Base-by-base conservation (phyloP, 2,113 vertebrate species). In the Cairina moschata region DNA sequence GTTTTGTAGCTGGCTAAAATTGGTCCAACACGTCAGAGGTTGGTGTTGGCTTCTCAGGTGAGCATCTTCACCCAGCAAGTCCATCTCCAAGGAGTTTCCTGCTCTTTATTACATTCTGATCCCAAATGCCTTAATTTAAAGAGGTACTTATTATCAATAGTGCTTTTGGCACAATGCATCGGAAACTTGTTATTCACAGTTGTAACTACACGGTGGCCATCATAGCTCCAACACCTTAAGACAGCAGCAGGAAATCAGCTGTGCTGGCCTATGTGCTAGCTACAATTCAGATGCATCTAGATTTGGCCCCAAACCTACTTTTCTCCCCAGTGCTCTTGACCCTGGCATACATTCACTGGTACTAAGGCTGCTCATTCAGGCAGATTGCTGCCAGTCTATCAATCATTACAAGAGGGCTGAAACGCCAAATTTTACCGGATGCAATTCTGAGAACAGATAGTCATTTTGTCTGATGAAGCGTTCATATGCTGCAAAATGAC, bases 401-500 rank as follows among this genome's bases (percentile, higher is more conserved):
- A 83, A 58, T 92, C 80, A 42, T 16, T 31, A 38, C 3, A 44
- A 73, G 80, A 92, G 68, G 85, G 71, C 73, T 71, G 66, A 66
- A 85, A 86, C 40, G 75, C 94, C 82, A 68, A 76, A 68, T 62
- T 80, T 56, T 52, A 48, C 65, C 0, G 2, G 86, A 28, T 62
- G 74, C 74, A 90, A 28, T 31, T 86, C 63, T 52, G 84, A 54
- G 73, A 93, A 52, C 56, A 76, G 66, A 54, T 22, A 82, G 63
- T 74, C 6, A 1, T 62, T 83, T 44, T 83, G 86, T 29, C 92
- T 90, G 88, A 72, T 86, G 95, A 90, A 86, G 91, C 12, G 22
- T 79, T 81, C 75, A 29, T 40, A 23, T 56, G 75, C 76, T 91
- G 69, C 56, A 78, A 92, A 95, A 93, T 91, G 93, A 97, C 84